Conservation (phyloP, 1,140 invertebrate species). For the Aphelinus certus region DNA sequence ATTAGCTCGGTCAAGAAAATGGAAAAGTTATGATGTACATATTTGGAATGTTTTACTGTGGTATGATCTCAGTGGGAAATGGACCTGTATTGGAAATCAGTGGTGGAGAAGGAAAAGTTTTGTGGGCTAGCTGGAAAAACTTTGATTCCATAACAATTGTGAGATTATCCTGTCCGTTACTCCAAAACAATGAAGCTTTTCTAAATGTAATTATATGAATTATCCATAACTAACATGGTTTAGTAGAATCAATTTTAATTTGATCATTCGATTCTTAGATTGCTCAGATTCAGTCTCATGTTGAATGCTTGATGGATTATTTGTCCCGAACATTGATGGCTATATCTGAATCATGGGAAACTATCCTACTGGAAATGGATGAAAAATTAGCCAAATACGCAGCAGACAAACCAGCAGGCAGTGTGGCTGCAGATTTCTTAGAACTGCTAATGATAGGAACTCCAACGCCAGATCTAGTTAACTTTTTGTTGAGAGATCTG, state of each 20-base stretch:
- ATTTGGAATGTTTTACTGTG: constrained; percentile 86
- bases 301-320: constrained; percentile 69
- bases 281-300: constrained; percentile 60
- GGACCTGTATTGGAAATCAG: constrained; percentile 56
- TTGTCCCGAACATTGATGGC: constrained; percentile 80
- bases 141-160: constrained; percentile 49
- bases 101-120: constrained; percentile 54
- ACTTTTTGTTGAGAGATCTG: constrained; percentile 84
- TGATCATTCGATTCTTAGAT: constrained; percentile 45
- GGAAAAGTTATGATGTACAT: constrained; percentile 80
- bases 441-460: constrained; percentile 90
- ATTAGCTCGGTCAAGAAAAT: constrained; percentile 80
- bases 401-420: constrained; percentile 78
- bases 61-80: constrained; percentile 71
- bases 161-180: constrained; percentile 54
- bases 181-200: constrained; percentile 57
- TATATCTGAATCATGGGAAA: constrained; percentile 95
- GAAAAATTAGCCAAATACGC: constrained; percentile 91
- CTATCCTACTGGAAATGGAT: constrained; percentile 93
- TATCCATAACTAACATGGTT: background rate
- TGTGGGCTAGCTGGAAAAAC: constrained; percentile 57
- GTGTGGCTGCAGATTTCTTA: constrained; percentile 89
- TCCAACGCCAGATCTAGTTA: constrained; percentile 81
- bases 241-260: constrained; percentile 17
- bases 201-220: constrained; percentile 49